Base-by-base conservation (phyloP, 2,113 vertebrate genomes). In the Syngnathus typhle region DNA sequence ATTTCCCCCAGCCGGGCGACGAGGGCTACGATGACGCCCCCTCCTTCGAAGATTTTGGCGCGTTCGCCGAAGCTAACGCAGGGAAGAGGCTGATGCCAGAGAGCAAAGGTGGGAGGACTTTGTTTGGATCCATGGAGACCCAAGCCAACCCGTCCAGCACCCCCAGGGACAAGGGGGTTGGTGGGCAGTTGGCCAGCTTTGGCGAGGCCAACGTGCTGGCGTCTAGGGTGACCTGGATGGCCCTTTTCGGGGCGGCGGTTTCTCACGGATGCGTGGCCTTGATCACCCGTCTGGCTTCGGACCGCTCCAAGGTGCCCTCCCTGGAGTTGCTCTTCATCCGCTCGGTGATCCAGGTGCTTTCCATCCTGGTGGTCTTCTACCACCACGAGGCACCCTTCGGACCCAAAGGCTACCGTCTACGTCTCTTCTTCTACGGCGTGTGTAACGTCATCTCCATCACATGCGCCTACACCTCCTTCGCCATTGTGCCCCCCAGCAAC, bases 381-480 rank as follows among this genome's bases (percentile, higher is more conserved):
- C 90, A 95, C 77, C 93, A 94, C 0, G 95, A 99, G 84, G 89
- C 93, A 5, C 96, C 96, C 39, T 97, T 99, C n/a, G 97, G 97
- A 41, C 95, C 95, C 13, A 93, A 90, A 75, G 96, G 96, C 62
- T 95, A 94, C 84, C 92, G 96, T 23, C 80, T 98, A 64, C 92
- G 93, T 2, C 93, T 99, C 69, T 97, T 99, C 89, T 93, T 98
- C 87, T 98, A 98, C 0, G 96, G 96, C 7, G 86, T 96, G 5
- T 98, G 96, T 89, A 99, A 99, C 4, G 96, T 98, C 58, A 94
- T 99, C 80, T 98, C 97, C 6, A 98, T 99, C 87, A 98, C 96
- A 51, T 99, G 97, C 83, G 96, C 97, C 79, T 99, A 98, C 68
- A 98, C 97, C 1, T 97, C 95, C n/a, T 99, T 99, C 74, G 93